Conservation (phyloP, 2,888 invertebrate genomes). For the Hypsopygia costalis region DNA sequence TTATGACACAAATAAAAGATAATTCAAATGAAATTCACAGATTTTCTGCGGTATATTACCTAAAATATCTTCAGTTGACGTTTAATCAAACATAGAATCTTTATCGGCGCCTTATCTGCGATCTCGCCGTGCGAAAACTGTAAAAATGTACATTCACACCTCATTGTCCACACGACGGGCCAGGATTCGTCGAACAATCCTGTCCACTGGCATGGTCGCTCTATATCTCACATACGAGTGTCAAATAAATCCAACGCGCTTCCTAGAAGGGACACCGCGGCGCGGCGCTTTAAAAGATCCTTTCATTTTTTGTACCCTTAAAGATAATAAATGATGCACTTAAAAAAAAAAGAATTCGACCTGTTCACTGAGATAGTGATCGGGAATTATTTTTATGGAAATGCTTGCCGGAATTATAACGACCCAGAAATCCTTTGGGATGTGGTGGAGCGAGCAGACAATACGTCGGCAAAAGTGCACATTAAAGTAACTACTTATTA, state of each 20-base stretch:
- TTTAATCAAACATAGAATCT: conserved; percentile 29
- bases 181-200: conserved; percentile 54
- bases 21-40: no score
- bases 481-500: conserved; percentile 37
- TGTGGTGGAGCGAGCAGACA: conserved; percentile 74
- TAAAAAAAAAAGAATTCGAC: conserved; percentile 74
- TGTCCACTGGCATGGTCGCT: conserved; percentile 54
- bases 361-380: conserved; percentile 76
- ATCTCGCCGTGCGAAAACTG: conserved; percentile 35
- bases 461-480: conserved; percentile 63
- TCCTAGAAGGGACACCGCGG: conserved; percentile 76
- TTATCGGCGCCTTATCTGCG: conserved; percentile 32
- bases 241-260: conserved; percentile 72
- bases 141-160: conserved; percentile 63
- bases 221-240: conserved; percentile 73
- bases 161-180: conserved; percentile 47
- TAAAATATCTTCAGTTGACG: no score
- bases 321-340: conserved; percentile 78
- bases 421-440: conserved; percentile 74
- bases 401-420: conserved; percentile 76
- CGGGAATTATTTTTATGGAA: conserved; percentile 77
- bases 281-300: conserved; percentile 74
- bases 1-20: not conserved
- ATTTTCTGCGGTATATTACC: no score
- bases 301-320: conserved; percentile 68